Percentiles rank a stretch among this genome's conserved stretches.
Evolutionary conservation across 2,888 invertebrate species (phyloP).

Genomic region (Calliopum simillimum): DNA sequence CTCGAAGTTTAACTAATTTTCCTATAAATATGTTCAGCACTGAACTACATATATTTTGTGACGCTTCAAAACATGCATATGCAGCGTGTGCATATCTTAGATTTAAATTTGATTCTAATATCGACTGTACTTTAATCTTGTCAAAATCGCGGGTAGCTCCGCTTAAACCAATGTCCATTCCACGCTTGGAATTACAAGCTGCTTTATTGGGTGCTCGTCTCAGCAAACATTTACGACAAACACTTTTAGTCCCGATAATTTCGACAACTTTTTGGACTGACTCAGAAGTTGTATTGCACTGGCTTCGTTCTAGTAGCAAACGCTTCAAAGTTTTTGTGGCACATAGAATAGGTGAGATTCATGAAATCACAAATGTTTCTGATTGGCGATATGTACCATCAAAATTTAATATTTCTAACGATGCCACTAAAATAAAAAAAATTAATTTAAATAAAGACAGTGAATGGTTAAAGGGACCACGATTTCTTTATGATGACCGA

Average conservation of each 20-base stretch:
- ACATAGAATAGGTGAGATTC: too few species aligned
- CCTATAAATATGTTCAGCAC: not conserved
- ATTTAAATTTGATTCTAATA: not conserved
- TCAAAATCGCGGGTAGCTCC: too few species aligned
- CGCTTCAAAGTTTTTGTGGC: not conserved
- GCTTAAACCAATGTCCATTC: too few species aligned
- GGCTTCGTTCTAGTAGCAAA: not conserved
- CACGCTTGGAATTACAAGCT: too few species aligned
- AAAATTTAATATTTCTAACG: too few species aligned
- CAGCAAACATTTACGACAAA: not conserved
- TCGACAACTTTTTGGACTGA: not conserved
- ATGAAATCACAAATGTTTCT: too few species aligned
- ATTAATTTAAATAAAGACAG: too few species aligned
- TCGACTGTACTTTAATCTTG: not conserved
- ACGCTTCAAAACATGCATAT: not conserved
- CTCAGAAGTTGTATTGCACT: not conserved
- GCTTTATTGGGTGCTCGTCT: too few species aligned
- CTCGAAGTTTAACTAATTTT: not conserved
- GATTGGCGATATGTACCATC: too few species aligned
- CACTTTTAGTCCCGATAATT: not conserved
- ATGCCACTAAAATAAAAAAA: too few species aligned
- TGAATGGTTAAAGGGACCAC: too few species aligned
- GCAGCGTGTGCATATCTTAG: slow-evolving; percentile 7
- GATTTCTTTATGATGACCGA: too few species aligned
- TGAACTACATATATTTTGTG: not conserved